Evolutionary conservation across 2,113 vertebrate species (phyloP), one percentile per base, ranked within the genome.

Genomic region (Pholis gunnellus): DNA sequence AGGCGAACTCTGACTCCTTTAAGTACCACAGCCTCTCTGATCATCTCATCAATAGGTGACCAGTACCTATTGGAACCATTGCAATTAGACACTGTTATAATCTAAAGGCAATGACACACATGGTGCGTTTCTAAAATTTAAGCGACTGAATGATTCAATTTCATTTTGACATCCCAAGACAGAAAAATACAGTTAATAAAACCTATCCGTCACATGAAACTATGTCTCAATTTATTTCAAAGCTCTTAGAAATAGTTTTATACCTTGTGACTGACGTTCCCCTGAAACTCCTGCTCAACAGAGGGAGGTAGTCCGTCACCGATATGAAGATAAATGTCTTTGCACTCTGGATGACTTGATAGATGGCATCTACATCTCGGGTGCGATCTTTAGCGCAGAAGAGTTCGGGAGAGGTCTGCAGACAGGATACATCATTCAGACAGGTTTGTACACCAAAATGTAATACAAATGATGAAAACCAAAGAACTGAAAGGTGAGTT

Each of bases 271-370:
- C 44, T 17, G 71, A 40, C 67, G 63, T 87, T 85, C 92, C 91
- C 88, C 81, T 88, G 71, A 82, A 83, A 18, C 65, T 87, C 81
- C 84, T 87, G 87, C 29, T 92, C 48, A 93, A 72, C 67, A 94
- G 83, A 50, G 93, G 93, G 78, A 94, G 93, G 83, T 94, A 94
- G 91, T 94, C 92, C 0, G 88, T 93, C 87, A 94, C 93, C 2
- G 92, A 94, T 56, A 94, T 93, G 82, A 87, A 93, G 84, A 92
- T 31, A 8, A 94, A 94, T 3, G 72, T 83, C 72, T 90, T 87
- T 40, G 93, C 93, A 13, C 79, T 88, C 78, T 93, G 92, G 76
- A 94, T 89, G 85, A 94, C 92, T 66, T 93, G 88, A 74, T 89
- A 56, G 60, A 94, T 93, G 67, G 93, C 93, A 0, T 94, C 93